Conservation (phyloP, 2,113 vertebrate species). For the Gadus macrocephalus region DNA sequence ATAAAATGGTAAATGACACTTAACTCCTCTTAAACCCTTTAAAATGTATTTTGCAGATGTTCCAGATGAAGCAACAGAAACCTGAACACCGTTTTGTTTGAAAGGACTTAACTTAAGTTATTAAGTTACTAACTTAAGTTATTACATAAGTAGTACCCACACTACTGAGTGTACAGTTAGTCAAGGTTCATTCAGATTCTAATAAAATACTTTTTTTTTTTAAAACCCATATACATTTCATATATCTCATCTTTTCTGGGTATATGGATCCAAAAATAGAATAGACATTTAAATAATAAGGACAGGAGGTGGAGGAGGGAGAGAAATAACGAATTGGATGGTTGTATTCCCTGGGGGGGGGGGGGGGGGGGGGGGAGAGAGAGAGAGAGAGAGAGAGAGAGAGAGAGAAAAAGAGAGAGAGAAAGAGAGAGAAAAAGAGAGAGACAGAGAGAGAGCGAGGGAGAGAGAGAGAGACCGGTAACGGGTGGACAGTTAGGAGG, state of each 20-base stretch:
- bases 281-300: constrained; percentile 79
- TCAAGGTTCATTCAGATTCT: constrained; percentile 75
- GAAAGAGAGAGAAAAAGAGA: constrained; percentile 27
- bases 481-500: constrained; percentile 23
- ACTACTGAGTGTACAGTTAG: constrained; percentile 81
- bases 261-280: constrained; percentile 71
- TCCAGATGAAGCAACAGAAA: constrained; percentile 52
- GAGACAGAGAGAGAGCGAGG: constrained; percentile 32
- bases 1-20: constrained; percentile 21
- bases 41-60: constrained; percentile 42
- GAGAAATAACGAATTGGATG: constrained; percentile 50
- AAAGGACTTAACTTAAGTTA: constrained; percentile 68
- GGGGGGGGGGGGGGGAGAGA: constrained; percentile 7
- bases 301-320: constrained; percentile 49
- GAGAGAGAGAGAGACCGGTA: background rate
- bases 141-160: constrained; percentile 57
- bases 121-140: too few relatives aligned
- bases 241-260: constrained; percentile 69
- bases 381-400: background rate
- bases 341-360: constrained; percentile 32
- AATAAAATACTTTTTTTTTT: constrained; percentile 73
- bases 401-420: constrained; percentile 2
- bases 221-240: constrained; percentile 77
- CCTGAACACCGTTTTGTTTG: constrained; percentile 83
- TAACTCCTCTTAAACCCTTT: constrained; percentile 39